Percentiles rank a stretch among this genome's conserved stretches.
Conservation (phyloP, 2,888 invertebrate genomes). For the Sminthurides aquaticus region DNA sequence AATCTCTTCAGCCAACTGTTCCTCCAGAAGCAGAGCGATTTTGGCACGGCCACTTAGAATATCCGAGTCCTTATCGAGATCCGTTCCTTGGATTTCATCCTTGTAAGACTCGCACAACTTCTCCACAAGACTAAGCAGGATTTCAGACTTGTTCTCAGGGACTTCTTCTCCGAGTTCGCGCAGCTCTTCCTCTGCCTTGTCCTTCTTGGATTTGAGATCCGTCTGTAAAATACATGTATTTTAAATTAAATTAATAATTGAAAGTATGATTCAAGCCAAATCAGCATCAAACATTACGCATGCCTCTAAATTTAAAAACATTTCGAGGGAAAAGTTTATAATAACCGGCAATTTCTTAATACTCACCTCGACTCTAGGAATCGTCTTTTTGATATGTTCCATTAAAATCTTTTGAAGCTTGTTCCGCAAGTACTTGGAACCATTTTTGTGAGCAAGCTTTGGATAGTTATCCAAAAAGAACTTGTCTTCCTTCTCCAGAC, state of each 20-base stretch:
- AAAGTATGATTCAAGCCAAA: too few relatives aligned
- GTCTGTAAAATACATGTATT: too few relatives aligned
- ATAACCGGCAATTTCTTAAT: too few relatives aligned
- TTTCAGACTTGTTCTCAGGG: not conserved
- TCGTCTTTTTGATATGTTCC: too few relatives aligned
- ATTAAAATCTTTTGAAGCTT: too few relatives aligned
- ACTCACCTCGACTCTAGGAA: not conserved
- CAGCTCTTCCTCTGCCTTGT: too few relatives aligned
- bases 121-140: not conserved
- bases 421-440: not conserved
- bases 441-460: not conserved
- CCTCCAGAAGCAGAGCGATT: not conserved
- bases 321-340: too few relatives aligned
- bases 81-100: not conserved
- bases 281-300: too few relatives aligned
- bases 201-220: too few relatives aligned
- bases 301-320: too few relatives aligned
- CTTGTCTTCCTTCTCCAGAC: not conserved
- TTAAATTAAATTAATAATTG: too few relatives aligned
- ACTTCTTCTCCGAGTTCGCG: not conserved
- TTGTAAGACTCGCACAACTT: too few relatives aligned
- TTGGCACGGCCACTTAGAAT: not conserved
- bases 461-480: not conserved
- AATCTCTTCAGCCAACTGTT: not conserved
- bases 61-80: not conserved